Evolutionary conservation across 2,797 vertebrate genomes (phyloP), one percentile per base, ranked within the genome.

Genomic region (Arctocebus calabarensis): DNA sequence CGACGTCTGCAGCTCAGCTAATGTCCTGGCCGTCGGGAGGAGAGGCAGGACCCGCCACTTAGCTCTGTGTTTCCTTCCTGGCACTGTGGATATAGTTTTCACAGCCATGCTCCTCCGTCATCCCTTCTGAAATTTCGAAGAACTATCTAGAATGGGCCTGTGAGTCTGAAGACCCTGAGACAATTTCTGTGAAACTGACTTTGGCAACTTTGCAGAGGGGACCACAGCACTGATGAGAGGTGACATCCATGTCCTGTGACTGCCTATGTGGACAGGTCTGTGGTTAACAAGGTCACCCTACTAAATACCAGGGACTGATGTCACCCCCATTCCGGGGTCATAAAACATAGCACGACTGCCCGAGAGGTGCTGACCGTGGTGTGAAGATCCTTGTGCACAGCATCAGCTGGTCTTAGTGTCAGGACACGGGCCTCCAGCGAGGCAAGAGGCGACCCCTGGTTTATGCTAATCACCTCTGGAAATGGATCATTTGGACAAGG

Each of bases 121-220:
- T 0, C 6, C 29, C 1, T 37, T 48, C 7, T 4, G 17, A 22
- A 5, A 22, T 7, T 25, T 8, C 12, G 3, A 34, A 40, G 71
- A 55, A 34, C 7, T 1, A 32, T 4, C 16, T 9, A 25, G 34
- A 34, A 9, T 0, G 12, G 55, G 16, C 7, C 48, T 0, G n/a
- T 13, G 62, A 11, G 19, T 17, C 57, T 12, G 8, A 12, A 11
- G 32, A 12, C 2, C n/a, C 0, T 1, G 13, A 0, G 20, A 3
- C 0, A 3, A 6, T 8, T 23, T 37, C 37, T 29, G 27, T 3
- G 40, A 40, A 34, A 37, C 12, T 17, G 0, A 2, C 1, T 32
- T 55, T 19, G n/a, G n/a, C n/a, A n/a, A 29, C 61, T 62, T 13
- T 17, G 52, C 37, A 75, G 45, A 62, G 57, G 73, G 3, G 5